These are phyloP conservation scores for Phrynosoma platyrhinos DNA, from an alignment of 2,113 vertebrate genomes.

Conservation along the genomic window DNA sequence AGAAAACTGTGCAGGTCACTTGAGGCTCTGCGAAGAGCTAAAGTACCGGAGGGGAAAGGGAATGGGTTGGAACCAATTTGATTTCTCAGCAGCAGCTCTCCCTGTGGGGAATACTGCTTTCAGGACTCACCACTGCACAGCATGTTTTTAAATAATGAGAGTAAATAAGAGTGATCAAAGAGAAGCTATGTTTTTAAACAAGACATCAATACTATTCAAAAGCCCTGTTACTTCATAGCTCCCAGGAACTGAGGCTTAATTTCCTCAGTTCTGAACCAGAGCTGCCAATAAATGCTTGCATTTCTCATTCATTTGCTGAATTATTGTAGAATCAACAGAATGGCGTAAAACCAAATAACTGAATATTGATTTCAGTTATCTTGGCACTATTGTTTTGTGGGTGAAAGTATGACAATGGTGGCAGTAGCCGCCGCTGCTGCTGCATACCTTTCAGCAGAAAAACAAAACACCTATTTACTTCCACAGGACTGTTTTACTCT, in stretches of 20 bases:
- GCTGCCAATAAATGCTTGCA: background rate
- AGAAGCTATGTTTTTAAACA: conserved; percentile 39
- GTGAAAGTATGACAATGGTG: background rate
- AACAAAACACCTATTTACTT: background rate
- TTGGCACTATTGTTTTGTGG: background rate
- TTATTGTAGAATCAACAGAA: background rate
- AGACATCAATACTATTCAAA: conserved; percentile 48
- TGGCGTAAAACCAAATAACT: background rate
- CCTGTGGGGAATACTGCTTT: conserved; percentile 36
- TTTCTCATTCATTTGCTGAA: background rate
- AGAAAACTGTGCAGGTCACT: background rate
- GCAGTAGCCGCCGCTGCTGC: background rate
- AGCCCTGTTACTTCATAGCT: conserved; percentile 10
- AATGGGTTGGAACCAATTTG: background rate
- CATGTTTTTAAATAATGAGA: conserved; percentile 48
- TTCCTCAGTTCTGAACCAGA: conserved; percentile 23
- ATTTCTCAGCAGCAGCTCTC: conserved; percentile 23
- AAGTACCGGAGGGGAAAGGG: background rate
- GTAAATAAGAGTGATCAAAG: conserved; percentile 29
- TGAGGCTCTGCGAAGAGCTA: background rate
- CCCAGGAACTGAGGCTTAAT: conserved; percentile 7
- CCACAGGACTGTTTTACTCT: background rate
- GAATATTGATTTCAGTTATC: background rate
- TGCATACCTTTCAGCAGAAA: background rate
- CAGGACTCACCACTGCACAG: conserved; percentile 14